Evolutionary conservation across 2,113 vertebrate species (phyloP).

Genomic region (Antechinus flavipes): DNA sequence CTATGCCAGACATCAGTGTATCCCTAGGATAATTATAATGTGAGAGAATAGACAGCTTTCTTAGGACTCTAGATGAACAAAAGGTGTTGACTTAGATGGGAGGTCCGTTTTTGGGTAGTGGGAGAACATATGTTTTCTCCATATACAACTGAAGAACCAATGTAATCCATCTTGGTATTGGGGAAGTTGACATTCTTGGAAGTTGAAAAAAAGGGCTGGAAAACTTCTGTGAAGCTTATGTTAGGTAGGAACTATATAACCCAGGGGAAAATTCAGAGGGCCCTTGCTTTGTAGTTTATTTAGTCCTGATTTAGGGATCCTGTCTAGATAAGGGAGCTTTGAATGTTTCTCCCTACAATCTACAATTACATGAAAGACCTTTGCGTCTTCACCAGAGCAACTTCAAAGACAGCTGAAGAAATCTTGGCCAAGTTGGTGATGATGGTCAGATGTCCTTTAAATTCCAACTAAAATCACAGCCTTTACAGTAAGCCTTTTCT

Average conservation of each 20-base stretch:
- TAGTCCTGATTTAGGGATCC: background rate
- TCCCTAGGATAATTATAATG: background rate
- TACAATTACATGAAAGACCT: background rate
- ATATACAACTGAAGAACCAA: background rate
- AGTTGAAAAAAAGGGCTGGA: background rate
- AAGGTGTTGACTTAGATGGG: no score
- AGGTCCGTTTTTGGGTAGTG: background rate
- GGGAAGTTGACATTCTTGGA: background rate
- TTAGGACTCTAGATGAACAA: background rate
- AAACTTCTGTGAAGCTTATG: background rate
- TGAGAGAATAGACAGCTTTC: background rate
- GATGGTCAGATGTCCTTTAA: background rate
- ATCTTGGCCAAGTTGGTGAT: background rate
- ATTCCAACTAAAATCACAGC: background rate
- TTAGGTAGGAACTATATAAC: background rate
- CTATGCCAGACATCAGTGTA: background rate
- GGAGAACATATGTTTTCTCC: background rate
- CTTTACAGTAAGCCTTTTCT: background rate
- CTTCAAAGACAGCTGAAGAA: background rate
- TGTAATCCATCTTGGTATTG: background rate
- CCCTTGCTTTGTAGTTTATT: background rate
- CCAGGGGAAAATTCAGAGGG: background rate
- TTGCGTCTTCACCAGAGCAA: background rate
- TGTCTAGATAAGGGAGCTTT: background rate
- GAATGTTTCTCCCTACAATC: background rate